Conservation (phyloP, 2,113 vertebrate species). For the Drymodes brunneopygia region DNA sequence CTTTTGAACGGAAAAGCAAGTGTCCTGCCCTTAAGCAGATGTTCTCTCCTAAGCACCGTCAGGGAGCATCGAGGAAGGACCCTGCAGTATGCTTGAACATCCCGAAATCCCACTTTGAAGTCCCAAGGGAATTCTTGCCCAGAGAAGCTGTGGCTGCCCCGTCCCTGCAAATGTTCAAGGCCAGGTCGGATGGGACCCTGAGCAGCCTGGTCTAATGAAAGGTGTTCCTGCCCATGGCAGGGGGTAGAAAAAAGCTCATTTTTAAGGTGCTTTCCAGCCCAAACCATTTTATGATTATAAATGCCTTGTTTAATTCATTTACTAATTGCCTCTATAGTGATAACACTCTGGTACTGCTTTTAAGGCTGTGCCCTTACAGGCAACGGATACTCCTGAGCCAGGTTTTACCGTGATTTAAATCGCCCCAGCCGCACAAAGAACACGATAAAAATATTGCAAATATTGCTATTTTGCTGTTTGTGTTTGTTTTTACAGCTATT, state of each 20-base stretch:
- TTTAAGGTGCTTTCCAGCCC: not conserved
- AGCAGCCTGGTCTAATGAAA: not conserved
- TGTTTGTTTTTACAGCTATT: not conserved
- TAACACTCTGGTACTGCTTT: not conserved
- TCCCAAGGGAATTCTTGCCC: not conserved
- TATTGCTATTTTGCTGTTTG: not conserved
- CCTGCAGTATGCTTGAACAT: rapidly evolving
- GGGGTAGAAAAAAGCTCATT: too few species aligned
- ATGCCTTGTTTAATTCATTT: not conserved
- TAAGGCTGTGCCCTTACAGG: not conserved
- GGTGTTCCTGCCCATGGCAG: not conserved
- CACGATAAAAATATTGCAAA: not conserved
- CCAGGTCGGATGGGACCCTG: too few species aligned
- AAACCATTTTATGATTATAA: not conserved
- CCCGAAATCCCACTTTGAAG: not conserved
- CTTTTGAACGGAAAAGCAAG: rapidly evolving
- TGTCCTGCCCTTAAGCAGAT: not conserved
- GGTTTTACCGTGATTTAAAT: rapidly evolving
- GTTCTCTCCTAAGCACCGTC: rapidly evolving
- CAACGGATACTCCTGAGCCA: rapidly evolving
- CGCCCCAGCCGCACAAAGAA: not conserved
- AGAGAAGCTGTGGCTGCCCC: not conserved
- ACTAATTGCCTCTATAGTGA: too few species aligned
- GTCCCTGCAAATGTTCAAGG: not conserved
- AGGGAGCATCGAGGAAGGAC: not conserved